phyloP scores from a whole-genome alignment of 1,140 invertebrate genomes.

The Drosophila willistoni region DNA sequence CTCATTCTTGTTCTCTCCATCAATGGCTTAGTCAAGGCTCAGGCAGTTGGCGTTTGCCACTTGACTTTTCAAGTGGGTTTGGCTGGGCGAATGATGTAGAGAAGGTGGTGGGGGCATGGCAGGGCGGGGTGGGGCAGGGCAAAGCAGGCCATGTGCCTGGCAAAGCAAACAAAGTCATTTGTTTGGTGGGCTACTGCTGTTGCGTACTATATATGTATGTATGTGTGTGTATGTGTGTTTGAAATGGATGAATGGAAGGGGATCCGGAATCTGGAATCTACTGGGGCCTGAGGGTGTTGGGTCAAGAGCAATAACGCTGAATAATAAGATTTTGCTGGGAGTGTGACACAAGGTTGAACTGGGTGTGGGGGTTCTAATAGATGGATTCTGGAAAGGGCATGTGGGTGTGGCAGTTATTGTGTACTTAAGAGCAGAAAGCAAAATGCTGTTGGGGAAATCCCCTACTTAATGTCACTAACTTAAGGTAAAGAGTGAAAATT shows the following conservation, averaged over 20 bases:
- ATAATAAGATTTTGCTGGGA: slow-evolving; percentile 54
- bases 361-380: slow-evolving; percentile 6
- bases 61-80: slow-evolving; percentile 64
- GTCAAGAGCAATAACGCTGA: slow-evolving; percentile 65
- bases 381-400: slow-evolving; percentile 7
- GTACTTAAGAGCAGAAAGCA: slow-evolving; percentile 9
- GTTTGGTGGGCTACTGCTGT: slow-evolving; percentile 41
- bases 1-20: slow-evolving; percentile 1
- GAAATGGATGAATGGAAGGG: slow-evolving; percentile 2
- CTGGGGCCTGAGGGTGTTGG: slow-evolving; percentile 27
- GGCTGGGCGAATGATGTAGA: not conserved
- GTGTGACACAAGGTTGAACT: slow-evolving; percentile 5
- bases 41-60: slow-evolving; percentile 48
- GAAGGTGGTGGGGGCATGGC: not conserved
- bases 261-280: not conserved
- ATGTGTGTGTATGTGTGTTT: too few species aligned
- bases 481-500: slow-evolving; percentile 20
- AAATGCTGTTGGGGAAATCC: slow-evolving; percentile 19
- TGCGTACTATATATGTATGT: slow-evolving; percentile 13
- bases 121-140: not conserved
- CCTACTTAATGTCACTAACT: slow-evolving; percentile 11
- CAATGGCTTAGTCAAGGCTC: slow-evolving; percentile 22
- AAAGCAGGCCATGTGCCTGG: slow-evolving; percentile 16
- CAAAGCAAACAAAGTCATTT: slow-evolving; percentile 69
- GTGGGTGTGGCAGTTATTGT: slow-evolving; percentile 23